Evolutionary conservation across 2,888 invertebrate species (phyloP), one percentile per base, ranked within the genome.

Genomic region (Phasia obesa): DNA sequence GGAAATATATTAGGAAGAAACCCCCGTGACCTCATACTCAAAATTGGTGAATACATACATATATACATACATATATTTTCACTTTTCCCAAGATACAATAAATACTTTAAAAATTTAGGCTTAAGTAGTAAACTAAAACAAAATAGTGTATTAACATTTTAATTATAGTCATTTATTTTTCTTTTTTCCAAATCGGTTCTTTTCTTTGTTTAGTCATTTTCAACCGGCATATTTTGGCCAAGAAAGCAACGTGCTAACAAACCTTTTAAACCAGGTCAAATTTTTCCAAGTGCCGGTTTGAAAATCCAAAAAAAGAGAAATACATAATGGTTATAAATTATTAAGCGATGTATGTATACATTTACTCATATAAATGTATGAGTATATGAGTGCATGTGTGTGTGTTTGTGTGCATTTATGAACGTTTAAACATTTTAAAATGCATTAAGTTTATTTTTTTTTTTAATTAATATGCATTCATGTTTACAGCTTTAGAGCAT

Each of bases 381-480:
- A 11, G 1, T 35, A 11, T 15, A 13, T 31, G 23, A 9, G 60
- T 47, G 42, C 2, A 31, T 19, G 17, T 21, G 19, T 35, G 27
- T 47, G 19, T 47, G 35, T 35, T 2, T 65, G 0, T 31, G 49
- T 9, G 21, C 11, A 27, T 47, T 57, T 44, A 64, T 31, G 35
- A 75, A 47, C 25, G 19, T 75, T 75, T 35, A 75, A 47, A 38
- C 3, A 69, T 77, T 69, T 77, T 77, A 49, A 71, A 83, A 82
- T 82, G 74, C 82, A 69, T 75, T 62, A 81, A 81, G 55, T 71
- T n/a, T n/a, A n/a, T n/a, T n/a, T n/a, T n/a, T n/a, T n/a, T n/a
- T n/a, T n/a, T n/a, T n/a, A 81, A 77, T 81, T 73, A 55, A 81
- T 78, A 78, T 70, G 78, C 78, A 83, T 78, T 78, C 65, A 75